Conservation (phyloP, 2,888 invertebrate genomes). For the Philonicus albiceps region DNA sequence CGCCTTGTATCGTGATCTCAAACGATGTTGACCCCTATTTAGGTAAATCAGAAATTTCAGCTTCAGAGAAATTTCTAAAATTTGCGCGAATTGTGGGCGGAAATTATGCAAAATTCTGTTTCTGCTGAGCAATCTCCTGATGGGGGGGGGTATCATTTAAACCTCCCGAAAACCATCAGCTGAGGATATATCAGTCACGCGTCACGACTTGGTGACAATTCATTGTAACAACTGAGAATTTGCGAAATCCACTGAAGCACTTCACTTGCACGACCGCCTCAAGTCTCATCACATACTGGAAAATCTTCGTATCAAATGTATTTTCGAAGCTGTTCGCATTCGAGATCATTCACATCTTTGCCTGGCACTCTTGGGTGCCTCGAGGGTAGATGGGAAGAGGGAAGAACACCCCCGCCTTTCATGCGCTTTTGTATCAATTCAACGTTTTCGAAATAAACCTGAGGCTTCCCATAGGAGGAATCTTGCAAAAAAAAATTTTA, state of each 20-base stretch:
- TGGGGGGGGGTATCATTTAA: not conserved
- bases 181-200: not conserved
- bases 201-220: slow-evolving; percentile 5
- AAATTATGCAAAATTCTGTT: not conserved
- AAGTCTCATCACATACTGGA: not conserved
- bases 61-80: not conserved
- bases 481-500: not conserved
- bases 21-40: not conserved
- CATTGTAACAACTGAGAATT: not conserved
- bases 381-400: too few relatives aligned
- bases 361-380: not conserved
- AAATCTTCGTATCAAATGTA: not conserved
- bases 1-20: not conserved
- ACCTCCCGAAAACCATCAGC: not conserved
- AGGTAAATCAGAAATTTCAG: not conserved
- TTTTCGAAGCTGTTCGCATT: not conserved
- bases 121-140: not conserved
- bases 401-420: not conserved
- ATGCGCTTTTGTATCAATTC: not conserved
- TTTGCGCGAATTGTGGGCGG: not conserved
- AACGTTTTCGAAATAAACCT: not conserved
- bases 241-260: not conserved
- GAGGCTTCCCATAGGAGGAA: not conserved
- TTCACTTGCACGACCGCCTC: not conserved
- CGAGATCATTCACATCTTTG: not conserved